Evolutionary conservation across 2,888 invertebrate species (phyloP).

Genomic region (Epistrophe eligans): DNA sequence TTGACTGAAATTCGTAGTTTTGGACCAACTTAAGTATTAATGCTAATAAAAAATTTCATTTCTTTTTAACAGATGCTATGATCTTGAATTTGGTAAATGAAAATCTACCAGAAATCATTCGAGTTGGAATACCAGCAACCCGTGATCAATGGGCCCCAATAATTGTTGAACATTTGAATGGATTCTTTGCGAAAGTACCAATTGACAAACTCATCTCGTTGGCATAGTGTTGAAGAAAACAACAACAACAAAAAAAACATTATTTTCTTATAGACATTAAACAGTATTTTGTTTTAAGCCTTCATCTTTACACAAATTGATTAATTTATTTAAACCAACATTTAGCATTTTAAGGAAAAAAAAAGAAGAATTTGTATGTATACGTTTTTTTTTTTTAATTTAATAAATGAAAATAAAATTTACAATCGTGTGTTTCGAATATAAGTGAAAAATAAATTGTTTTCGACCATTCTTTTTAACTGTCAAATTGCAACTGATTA

Average conservation of each 20-base stretch:
- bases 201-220: conserved; percentile 81
- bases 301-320: conserved; percentile 57
- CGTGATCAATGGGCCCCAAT: conserved; percentile 83
- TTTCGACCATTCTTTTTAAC: too few species aligned
- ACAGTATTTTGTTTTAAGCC: conserved; percentile 71
- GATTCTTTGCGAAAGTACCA: conserved; percentile 82
- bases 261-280: conserved; percentile 28
- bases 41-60: too few species aligned
- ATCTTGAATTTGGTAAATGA: conserved; percentile 85
- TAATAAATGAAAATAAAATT: not conserved
- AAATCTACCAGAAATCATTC: conserved; percentile 85
- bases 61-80: conserved; percentile 79
- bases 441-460: too few species aligned
- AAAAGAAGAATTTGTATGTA: not conserved
- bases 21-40: too few species aligned
- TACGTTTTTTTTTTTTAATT: conserved; percentile 2
- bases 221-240: conserved; percentile 16
- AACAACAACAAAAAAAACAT: not conserved
- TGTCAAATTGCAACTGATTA: too few species aligned
- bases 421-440: too few species aligned
- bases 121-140: conserved; percentile 84
- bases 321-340: conserved; percentile 71
- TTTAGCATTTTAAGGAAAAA: conserved; percentile 44
- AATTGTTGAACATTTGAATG: conserved; percentile 81
- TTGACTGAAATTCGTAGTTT: too few species aligned